Percentiles rank a stretch among this genome's conserved stretches.
phyloP scores from a whole-genome alignment of 2,888 invertebrate species.

The Halocaridina rubra region DNA sequence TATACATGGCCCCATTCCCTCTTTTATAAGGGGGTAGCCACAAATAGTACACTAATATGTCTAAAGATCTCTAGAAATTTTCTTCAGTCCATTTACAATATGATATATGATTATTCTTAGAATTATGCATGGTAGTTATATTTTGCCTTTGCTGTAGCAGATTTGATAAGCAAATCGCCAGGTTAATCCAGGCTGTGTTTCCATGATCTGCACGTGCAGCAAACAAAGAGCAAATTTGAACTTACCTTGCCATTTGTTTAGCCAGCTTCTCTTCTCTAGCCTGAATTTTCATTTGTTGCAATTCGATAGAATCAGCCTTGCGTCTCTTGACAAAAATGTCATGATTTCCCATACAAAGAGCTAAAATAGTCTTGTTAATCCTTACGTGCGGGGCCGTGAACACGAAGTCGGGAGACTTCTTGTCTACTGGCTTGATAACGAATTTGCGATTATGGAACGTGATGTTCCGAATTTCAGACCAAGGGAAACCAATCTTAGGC shows the following conservation, averaged over 20 bases:
- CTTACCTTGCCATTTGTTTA: constrained; percentile 88
- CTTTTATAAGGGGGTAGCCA: too few species aligned
- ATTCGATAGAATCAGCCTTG: constrained; percentile 99
- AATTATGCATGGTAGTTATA: background rate
- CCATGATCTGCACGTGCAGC: too few species aligned
- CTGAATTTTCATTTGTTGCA: constrained; percentile 99
- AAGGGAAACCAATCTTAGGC: constrained; percentile 99
- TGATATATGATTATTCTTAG: background rate
- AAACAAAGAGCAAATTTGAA: too few species aligned
- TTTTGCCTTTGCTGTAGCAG: constrained; percentile 68
- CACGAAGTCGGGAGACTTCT: constrained; percentile 99
- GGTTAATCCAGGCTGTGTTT: too few species aligned
- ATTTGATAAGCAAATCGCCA: too few species aligned
- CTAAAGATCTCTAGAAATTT: background rate
- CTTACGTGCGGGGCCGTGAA: constrained; percentile 98
- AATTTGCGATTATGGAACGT: constrained; percentile 99
- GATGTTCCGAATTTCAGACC: constrained; percentile 99
- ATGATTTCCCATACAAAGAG: constrained; percentile 89
- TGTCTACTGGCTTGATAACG: constrained; percentile 99
- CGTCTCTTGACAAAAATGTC: constrained; percentile 76
- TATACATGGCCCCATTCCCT: too few species aligned
- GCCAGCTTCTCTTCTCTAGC: constrained; percentile 94
- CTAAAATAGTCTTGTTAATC: constrained; percentile 98
- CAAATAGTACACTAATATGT: too few species aligned
- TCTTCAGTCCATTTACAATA: background rate